phyloP scores from a whole-genome alignment of 1,140 invertebrate genomes.

The Anoplophora glabripennis region DNA sequence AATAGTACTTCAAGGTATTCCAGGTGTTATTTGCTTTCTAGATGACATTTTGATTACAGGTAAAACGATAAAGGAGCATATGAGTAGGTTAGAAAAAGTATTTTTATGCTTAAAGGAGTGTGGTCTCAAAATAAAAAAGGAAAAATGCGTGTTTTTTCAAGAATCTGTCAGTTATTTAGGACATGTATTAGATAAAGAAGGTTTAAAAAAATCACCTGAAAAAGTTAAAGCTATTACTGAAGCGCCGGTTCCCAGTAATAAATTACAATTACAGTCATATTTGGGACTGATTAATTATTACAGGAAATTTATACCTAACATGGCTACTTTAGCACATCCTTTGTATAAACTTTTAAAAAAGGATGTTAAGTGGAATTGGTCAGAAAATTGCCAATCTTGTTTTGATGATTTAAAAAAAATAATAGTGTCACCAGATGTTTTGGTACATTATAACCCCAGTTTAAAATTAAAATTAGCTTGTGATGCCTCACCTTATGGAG shows the following conservation, averaged over 20 bases:
- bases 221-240: slow-evolving; percentile 32
- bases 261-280: slow-evolving; percentile 28
- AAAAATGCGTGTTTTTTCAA: slow-evolving; percentile 28
- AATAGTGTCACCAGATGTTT: slow-evolving; percentile 33
- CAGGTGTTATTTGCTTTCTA: slow-evolving; percentile 27
- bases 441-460: slow-evolving; percentile 33
- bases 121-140: slow-evolving; percentile 12
- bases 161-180: slow-evolving; percentile 29
- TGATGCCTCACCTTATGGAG: slow-evolving; percentile 32
- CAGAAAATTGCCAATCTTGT: slow-evolving; percentile 24
- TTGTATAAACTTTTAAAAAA: slow-evolving; percentile 41
- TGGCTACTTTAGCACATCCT: slow-evolving; percentile 14
- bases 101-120: background rate
- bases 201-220: slow-evolving; percentile 30
- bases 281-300: slow-evolving; percentile 46
- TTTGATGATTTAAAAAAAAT: slow-evolving; percentile 37
- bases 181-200: slow-evolving; percentile 30
- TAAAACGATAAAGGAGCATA: slow-evolving; percentile 31
- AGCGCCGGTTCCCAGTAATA: slow-evolving; percentile 1
- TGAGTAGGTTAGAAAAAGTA: slow-evolving; percentile 16
- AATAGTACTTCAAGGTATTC: slow-evolving; percentile 32
- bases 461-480: slow-evolving; percentile 12
- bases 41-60: slow-evolving; percentile 40
- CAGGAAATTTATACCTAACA: slow-evolving; percentile 37
- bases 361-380: slow-evolving; percentile 46